Evolutionary conservation across 1,140 invertebrate species (phyloP), one percentile per base, ranked within the genome.

Genomic region (Drosophila willistoni): DNA sequence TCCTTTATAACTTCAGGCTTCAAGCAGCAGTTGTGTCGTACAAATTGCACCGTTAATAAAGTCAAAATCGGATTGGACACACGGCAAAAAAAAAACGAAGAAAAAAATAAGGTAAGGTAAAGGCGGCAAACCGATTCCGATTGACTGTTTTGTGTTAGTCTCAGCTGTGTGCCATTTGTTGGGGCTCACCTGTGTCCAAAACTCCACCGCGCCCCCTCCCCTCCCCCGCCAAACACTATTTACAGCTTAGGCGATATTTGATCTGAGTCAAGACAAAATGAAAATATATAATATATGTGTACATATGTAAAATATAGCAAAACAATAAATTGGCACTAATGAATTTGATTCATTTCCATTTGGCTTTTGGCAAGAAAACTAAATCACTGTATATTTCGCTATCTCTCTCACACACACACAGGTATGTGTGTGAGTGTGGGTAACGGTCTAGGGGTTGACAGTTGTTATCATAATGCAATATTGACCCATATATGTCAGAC

Each of bases 21-120:
- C 47, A 59, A 61, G 64, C 64, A 39, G 17, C 47, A 81, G 64
- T 64, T 74, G 77, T 84, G 73, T 84, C 68, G 63, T 86, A 85
- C 82, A 86, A 87, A 87, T 86, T 87, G 83, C 83, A 86, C 69
- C 83, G 83, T 87, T 86, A 87, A 86, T 87, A 86, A 86, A 86
- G 82, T 86, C 83, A 79, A 86, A 86, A 87, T 86, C 83, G 83
- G 76, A 86, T 86, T 86, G 79, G 83, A 87, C 83, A 83, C 79
- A 77, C 65, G 51, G 44, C 36, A 64, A 73, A 66, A 73, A 25
- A 25, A 25, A 19, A 19, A 19, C 19, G 19, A 19, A 19, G 2
- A 25, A 25, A 25, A 25, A 29, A 29, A 29, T 29, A 29, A 29
- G 29, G 29, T 29, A 29, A 64, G 13, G 64, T 54, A 74, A 29